These are phyloP conservation scores for Ditylenchus dipsaci DNA, from an alignment of 1,140 invertebrate species.

Conservation along the genomic window DNA sequence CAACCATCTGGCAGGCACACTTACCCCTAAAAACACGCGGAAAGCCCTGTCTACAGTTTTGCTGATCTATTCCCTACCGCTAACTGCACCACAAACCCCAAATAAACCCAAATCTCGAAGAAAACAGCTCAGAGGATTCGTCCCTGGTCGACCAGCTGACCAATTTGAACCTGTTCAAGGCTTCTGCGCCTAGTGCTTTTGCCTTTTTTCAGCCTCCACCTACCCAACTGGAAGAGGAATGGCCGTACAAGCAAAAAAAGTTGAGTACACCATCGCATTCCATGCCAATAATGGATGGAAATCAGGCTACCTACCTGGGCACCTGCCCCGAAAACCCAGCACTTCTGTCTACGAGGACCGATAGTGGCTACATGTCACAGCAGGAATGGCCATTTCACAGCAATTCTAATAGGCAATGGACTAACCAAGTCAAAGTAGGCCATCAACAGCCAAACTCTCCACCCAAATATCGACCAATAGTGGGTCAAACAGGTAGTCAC, in stretches of 20 bases:
- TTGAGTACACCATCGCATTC: background rate
- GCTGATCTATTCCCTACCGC: background rate
- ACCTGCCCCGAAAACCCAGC: background rate
- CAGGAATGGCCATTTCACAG: background rate
- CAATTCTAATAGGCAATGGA: no score
- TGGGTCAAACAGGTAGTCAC: background rate
- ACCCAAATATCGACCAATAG: background rate
- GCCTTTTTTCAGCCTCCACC: no score
- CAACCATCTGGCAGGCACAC: background rate
- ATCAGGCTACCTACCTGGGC: no score
- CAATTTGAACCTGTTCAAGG: no score
- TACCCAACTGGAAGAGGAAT: background rate
- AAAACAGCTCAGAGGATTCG: no score
- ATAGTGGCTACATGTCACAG: background rate
- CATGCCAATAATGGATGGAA: background rate
- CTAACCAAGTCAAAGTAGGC: no score
- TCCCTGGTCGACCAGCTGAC: no score
- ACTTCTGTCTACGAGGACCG: background rate
- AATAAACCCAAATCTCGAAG: no score
- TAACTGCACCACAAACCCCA: background rate
- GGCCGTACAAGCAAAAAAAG: background rate
- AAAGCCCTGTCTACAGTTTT: constrained; percentile 8
- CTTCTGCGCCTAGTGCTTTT: no score
- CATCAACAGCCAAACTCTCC: background rate
- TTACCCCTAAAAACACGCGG: background rate